Percentiles rank a stretch among this genome's conserved stretches.
Conservation (phyloP, 1,140 invertebrate species). For the Drosophila sulfurigaster region DNA sequence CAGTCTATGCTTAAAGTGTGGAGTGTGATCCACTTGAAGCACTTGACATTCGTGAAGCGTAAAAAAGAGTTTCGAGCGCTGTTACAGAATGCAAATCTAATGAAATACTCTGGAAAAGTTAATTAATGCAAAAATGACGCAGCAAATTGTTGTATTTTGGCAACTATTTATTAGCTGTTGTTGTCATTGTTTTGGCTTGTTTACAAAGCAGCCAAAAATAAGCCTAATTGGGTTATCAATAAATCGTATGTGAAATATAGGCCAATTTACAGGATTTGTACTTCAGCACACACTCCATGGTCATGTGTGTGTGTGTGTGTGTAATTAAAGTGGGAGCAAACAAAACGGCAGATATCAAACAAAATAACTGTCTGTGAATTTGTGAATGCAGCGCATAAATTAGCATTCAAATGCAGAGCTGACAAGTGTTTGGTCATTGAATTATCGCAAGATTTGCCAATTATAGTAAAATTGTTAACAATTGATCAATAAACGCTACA, state of each 20-base stretch:
- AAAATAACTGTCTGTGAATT: conserved; percentile 19
- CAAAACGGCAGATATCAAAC: conserved; percentile 33
- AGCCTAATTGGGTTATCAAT: conserved; percentile 67
- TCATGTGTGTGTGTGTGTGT: conserved; percentile 20
- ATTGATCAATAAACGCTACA: conserved; percentile 29
- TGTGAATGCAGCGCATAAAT: conserved; percentile 47
- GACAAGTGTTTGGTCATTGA: conserved; percentile 36
- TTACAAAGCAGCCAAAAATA: conserved; percentile 48
- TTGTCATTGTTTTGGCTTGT: conserved; percentile 28
- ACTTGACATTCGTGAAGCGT: not conserved
- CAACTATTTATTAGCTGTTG: not conserved
- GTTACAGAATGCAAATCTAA: conserved; percentile 21
- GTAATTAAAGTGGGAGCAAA: conserved; percentile 9
- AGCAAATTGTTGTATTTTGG: conserved; percentile 31
- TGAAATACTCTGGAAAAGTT: conserved; percentile 15
- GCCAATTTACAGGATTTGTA: conserved; percentile 49
- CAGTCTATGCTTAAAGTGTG: not conserved
- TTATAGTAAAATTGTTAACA: conserved; percentile 43
- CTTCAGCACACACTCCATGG: conserved; percentile 7
- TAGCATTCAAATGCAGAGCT: conserved; percentile 43
- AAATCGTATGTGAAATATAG: conserved; percentile 60
- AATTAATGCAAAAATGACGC: conserved; percentile 45
- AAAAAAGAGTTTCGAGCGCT: not conserved
- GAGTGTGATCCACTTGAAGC: not conserved
- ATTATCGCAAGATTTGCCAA: conserved; percentile 36